phyloP scores from a whole-genome alignment of 2,797 vertebrate genomes.

The Poecile montanus region DNA sequence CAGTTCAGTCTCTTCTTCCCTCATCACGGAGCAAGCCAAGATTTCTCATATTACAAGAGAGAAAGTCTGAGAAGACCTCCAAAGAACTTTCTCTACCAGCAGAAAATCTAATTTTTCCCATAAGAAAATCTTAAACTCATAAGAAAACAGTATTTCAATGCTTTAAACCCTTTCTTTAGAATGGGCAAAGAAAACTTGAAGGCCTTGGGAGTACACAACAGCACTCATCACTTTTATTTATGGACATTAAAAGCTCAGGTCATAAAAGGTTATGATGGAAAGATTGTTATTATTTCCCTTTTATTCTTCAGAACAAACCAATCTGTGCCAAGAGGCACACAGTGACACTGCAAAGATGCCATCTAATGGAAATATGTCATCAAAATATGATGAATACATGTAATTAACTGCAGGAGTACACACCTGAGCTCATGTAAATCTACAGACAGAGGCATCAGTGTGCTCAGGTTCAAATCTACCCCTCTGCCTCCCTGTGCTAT shows the following conservation, averaged over 20 bases:
- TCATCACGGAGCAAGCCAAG: neutral
- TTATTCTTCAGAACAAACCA: slow-evolving; percentile 28
- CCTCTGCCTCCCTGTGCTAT: neutral
- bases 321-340: neutral
- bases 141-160: neutral
- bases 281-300: neutral
- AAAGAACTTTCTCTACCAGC: neutral
- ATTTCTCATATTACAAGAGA: neutral
- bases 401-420: slow-evolving; percentile 27
- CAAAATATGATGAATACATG: slow-evolving; percentile 29
- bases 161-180: neutral
- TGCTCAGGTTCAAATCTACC: neutral
- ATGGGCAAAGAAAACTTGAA: neutral
- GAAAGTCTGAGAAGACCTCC: neutral
- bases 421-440: neutral
- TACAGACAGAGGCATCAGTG: neutral
- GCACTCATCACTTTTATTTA: slow-evolving; percentile 3
- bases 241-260: neutral
- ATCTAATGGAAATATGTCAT: slow-evolving; percentile 25
- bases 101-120: neutral
- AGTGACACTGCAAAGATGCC: slow-evolving; percentile 5
- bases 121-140: neutral
- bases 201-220: neutral
- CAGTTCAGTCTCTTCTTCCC: neutral
- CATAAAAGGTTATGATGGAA: neutral